Evolutionary conservation across 2,888 invertebrate genomes (phyloP).

Genomic region (Resseliella maxima): DNA sequence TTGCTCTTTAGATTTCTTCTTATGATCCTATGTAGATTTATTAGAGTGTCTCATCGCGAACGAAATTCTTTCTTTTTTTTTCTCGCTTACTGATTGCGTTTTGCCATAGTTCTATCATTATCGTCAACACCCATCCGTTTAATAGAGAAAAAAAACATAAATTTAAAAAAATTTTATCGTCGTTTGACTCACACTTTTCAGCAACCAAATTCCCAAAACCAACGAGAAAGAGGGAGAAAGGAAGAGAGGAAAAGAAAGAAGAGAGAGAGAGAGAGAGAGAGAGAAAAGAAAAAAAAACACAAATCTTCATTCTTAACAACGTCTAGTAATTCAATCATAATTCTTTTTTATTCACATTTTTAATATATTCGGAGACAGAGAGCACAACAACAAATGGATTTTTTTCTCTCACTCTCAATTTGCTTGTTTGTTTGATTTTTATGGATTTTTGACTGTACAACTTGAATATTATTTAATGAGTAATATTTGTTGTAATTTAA

Average conservation of each 20-base stretch:
- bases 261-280: neutral
- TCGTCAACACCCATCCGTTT: neutral
- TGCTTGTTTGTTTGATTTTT: no score
- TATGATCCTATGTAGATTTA: neutral
- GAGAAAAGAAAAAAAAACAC: neutral
- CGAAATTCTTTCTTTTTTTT: neutral
- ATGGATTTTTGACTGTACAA: no score
- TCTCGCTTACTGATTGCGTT: no score
- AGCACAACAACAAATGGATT: neutral
- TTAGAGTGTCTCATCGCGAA: neutral
- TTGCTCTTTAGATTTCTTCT: neutral
- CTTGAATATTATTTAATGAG: neutral
- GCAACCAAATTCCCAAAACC: no score
- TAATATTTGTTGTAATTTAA: neutral
- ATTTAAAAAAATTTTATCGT: neutral
- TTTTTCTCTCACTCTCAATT: neutral
- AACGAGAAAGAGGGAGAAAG: neutral
- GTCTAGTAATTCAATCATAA: neutral
- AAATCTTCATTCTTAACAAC: neutral
- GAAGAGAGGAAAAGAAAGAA: neutral
- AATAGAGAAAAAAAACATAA: neutral
- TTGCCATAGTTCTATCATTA: no score
- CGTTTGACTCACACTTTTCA: neutral
- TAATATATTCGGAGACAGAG: neutral
- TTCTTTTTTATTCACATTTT: neutral